Conservation (phyloP, 2,113 vertebrate species). For the Rhabdornis inornatus region DNA sequence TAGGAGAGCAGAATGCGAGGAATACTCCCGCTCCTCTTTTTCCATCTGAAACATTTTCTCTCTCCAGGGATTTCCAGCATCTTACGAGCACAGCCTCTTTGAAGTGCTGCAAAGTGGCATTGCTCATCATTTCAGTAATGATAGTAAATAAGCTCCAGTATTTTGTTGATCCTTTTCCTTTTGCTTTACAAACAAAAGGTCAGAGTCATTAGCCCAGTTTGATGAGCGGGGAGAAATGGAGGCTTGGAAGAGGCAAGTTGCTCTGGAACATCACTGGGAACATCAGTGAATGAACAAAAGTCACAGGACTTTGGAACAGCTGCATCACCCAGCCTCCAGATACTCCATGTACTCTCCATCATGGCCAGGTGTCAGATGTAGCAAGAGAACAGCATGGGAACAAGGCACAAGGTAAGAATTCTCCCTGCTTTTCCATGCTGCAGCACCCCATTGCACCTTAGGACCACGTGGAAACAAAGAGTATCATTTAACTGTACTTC, state of each 20-base stretch:
- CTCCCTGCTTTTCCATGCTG: not conserved
- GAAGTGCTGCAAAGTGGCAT: constrained; percentile 25
- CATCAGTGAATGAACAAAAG: not conserved
- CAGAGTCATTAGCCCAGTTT: constrained; percentile 50
- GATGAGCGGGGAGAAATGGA: not conserved
- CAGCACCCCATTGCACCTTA: not conserved
- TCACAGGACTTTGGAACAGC: not conserved
- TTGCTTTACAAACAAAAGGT: constrained; percentile 61
- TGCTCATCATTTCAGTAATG: constrained; percentile 45
- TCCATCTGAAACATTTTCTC: constrained; percentile 14
- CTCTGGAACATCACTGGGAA: not conserved
- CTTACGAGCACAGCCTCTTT: not conserved
- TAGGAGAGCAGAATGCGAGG: not conserved
- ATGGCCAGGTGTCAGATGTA: not conserved
- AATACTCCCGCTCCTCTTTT: not conserved
- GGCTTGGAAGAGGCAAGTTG: not conserved
- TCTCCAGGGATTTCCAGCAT: constrained; percentile 46
- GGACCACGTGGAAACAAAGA: accelerated
- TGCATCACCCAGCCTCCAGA: not conserved
- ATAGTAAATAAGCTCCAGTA: constrained; percentile 48
- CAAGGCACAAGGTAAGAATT: not conserved
- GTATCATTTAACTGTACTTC: not conserved
- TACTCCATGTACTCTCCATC: accelerated
- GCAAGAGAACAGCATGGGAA: not conserved
- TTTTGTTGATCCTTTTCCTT: constrained; percentile 52